A percentile compares a stretch with the other conserved stretches of the same genome.
phyloP scores from a whole-genome alignment of 2,888 invertebrate genomes.

The Poecilobothrus nobilitatus region DNA sequence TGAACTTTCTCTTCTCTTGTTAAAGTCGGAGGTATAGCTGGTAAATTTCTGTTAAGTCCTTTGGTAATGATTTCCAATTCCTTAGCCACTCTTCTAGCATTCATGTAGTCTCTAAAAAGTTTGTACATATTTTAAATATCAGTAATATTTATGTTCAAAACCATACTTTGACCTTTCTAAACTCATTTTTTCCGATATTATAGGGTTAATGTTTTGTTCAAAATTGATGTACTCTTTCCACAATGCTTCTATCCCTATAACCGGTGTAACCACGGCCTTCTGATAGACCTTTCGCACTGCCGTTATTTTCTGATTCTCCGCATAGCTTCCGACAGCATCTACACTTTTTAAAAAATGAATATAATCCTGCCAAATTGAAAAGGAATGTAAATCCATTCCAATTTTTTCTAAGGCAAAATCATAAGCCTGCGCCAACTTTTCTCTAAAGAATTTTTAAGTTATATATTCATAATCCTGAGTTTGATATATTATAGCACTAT shows the following conservation, averaged over 20 bases:
- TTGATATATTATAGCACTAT: constrained; percentile 25
- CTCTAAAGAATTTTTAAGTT: constrained; percentile 53
- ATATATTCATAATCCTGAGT: constrained; percentile 13
- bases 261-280: constrained; percentile 90
- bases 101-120: constrained; percentile 83
- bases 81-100: constrained; percentile 90
- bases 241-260: constrained; percentile 91
- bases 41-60: constrained; percentile 89
- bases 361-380: constrained; percentile 96
- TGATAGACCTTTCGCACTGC: constrained; percentile 97
- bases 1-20: constrained; percentile 87
- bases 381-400: constrained; percentile 95
- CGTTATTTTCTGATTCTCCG: constrained; percentile 98
- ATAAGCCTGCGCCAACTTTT: constrained; percentile 99
- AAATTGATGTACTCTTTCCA: constrained; percentile 98
- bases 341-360: constrained; percentile 91
- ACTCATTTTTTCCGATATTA: constrained; percentile 92
- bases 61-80: constrained; percentile 91
- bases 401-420: constrained; percentile 99
- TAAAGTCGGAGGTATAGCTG: constrained; percentile 91
- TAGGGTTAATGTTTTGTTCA: constrained; percentile 77
- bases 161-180: constrained; percentile 68
- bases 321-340: constrained; percentile 96
- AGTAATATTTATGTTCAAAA: neutral
- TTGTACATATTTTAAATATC: neutral